Conservation (phyloP, 2,113 vertebrate genomes). For the Pteruthius melanotis region DNA sequence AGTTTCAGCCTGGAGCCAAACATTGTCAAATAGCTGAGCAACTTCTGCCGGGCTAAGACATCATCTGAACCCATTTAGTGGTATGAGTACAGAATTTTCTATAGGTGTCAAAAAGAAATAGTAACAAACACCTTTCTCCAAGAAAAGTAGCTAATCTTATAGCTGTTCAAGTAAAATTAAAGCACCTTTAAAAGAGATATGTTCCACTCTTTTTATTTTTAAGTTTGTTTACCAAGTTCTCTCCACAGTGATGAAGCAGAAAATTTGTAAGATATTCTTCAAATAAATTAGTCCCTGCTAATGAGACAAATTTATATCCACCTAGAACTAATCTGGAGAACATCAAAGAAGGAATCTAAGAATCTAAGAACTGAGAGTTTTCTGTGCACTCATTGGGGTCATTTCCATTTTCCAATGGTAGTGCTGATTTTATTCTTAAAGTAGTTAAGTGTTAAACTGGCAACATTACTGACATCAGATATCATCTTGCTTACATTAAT, state of each 20-base stretch:
- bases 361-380: not conserved
- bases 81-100: not conserved
- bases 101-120: not conserved
- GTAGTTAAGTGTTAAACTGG: not conserved
- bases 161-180: not conserved
- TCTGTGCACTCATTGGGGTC: not conserved
- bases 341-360: not conserved
- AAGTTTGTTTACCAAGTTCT: not conserved
- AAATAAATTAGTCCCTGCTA: not conserved
- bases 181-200: not conserved
- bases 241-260: not conserved
- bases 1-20: not conserved
- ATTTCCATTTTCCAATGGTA: not conserved
- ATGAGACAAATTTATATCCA: not conserved
- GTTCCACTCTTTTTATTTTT: not conserved
- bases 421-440: not conserved
- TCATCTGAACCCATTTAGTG: not conserved
- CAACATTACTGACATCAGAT: not conserved
- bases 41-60: not conserved
- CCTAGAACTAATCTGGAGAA: not conserved
- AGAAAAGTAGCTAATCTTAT: not conserved
- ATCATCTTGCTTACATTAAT: not conserved
- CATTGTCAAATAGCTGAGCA: not conserved
- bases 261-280: constrained; percentile 6
- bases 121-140: not conserved